Evolutionary conservation across 92 coral and sea anemone species (phyloP), one percentile per base, ranked within the genome.

Genomic region (Parazoanthus swiftii): DNA sequence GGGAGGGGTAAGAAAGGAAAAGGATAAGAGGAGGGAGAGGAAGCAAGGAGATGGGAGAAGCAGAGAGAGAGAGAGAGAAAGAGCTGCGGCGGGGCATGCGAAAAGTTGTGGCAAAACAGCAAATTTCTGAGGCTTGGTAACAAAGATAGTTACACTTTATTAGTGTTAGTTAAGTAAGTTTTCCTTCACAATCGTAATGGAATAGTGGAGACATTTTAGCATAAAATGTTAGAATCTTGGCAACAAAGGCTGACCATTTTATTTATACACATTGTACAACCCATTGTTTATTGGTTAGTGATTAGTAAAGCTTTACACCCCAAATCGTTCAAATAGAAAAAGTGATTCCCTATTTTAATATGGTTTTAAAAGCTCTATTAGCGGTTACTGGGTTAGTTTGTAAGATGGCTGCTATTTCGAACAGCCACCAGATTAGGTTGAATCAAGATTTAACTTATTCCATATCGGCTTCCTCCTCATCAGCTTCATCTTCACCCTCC

Each of bases 391-490:
- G 21, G 77, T 84, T 84, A 84, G 65, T 46, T 21, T 71, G 16
- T 50, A 23, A 44, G 44, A 68, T 23, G 65, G 2, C 76, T 43
- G 65, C 68, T 44, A 43, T n/a, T 68, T 33, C 72, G 25, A 25
- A 16, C 44, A 44, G 74, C 38, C 78, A 84, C 63, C 39, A 25
- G 43, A 6, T 14, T 11, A 37, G 65, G 54, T 70, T 70, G 78
- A 84, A 56, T 71, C 59, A 29, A 48, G 43, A 70, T 71, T 84
- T 0, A 82, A 67, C 29, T 82, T 82, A 84, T 71, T 84, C 87
- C 87, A 70, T 50, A 48, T 84, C 87, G 46, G 87, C 87, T 29
- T 84, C 87, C 67, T 84, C 86, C 39, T 81, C 85, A 65, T 81
- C 85, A 33, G 85, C 85, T 10, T 81, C 85, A 59, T 81, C 86